A percentile compares a stretch with the other conserved stretches of the same genome.
Conservation (phyloP, 2,888 invertebrate species). For the Eubasilissa splendida region DNA sequence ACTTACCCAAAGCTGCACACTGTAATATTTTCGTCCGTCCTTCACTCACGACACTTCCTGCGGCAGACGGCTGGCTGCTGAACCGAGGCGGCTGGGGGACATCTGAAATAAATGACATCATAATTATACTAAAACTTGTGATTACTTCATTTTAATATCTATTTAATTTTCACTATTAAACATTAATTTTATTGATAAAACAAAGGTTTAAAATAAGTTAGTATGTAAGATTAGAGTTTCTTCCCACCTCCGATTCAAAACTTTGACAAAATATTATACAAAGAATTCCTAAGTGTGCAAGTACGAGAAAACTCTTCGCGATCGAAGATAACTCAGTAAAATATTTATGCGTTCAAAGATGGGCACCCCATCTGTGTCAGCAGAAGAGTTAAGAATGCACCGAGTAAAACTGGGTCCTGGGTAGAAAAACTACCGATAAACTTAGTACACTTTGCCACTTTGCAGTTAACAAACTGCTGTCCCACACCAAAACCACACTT, state of each 20-base stretch:
- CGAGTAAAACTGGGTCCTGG: not conserved
- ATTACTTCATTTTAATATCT: not conserved
- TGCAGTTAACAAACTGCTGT: not conserved
- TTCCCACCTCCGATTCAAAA: too few relatives aligned
- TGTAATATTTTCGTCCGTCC: slow-evolving; percentile 93
- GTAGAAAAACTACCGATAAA: slow-evolving; percentile 12
- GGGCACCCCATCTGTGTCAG: not conserved
- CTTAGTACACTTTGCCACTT: slow-evolving; percentile 8
- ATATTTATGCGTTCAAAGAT: slow-evolving; percentile 20
- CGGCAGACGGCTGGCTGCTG: slow-evolving; percentile 88
- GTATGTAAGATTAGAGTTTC: too few relatives aligned
- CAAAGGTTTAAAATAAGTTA: too few relatives aligned
- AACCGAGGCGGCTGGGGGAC: slow-evolving; percentile 89
- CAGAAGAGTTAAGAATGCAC: slow-evolving; percentile 11
- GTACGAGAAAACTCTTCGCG: not conserved
- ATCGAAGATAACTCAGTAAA: slow-evolving; percentile 23
- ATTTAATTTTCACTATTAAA: too few relatives aligned
- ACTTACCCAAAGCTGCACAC: slow-evolving; percentile 91
- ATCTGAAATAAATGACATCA: slow-evolving; percentile 61
- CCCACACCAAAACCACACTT: not conserved
- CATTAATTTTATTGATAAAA: too few relatives aligned
- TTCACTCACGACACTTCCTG: slow-evolving; percentile 89
- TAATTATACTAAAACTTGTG: not conserved
- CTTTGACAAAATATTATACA: too few relatives aligned
- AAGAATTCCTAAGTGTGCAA: too few relatives aligned